These are phyloP conservation scores for Speoplatyrhinus poulsoni DNA, from an alignment of 2,113 vertebrate species.

Conservation along the genomic window DNA sequence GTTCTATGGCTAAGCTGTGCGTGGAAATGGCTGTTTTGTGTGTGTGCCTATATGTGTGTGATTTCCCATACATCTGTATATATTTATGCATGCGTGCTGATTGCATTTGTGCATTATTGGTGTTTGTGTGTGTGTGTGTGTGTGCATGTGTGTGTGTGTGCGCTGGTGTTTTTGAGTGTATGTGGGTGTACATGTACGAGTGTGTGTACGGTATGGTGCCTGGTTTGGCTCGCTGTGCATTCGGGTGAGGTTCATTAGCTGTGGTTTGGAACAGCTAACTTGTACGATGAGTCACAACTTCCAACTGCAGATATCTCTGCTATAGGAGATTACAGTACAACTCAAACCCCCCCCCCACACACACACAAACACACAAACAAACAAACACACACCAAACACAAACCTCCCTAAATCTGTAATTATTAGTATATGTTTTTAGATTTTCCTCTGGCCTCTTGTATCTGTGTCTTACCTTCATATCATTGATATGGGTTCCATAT, in stretches of 20 bases:
- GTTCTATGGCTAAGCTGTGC: not conserved
- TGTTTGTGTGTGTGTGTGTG: not conserved
- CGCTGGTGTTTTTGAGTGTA: not conserved
- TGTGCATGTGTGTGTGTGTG: not conserved
- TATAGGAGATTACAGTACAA: slow-evolving; percentile 10
- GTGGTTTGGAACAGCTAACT: slow-evolving; percentile 55
- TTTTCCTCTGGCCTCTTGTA: not conserved
- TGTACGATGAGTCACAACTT: slow-evolving; percentile 66
- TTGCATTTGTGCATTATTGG: not conserved
- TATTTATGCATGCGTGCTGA: slow-evolving; percentile 2
- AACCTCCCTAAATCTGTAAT: not conserved
- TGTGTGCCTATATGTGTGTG: not conserved
- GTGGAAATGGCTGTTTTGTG: not conserved
- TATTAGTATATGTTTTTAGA: not conserved
- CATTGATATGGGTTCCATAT: too few species aligned
- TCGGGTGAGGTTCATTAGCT: slow-evolving; percentile 45
- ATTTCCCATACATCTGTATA: not conserved
- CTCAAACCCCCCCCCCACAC: not conserved
- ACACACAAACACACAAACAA: not conserved
- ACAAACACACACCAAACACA: not conserved
- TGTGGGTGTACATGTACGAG: not conserved
- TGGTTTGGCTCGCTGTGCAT: not conserved
- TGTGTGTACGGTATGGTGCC: not conserved
- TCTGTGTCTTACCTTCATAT: slow-evolving; percentile 19
- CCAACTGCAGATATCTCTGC: slow-evolving; percentile 41